phyloP scores from a whole-genome alignment of 1,140 invertebrate species.

The Calephelis nemesis region DNA sequence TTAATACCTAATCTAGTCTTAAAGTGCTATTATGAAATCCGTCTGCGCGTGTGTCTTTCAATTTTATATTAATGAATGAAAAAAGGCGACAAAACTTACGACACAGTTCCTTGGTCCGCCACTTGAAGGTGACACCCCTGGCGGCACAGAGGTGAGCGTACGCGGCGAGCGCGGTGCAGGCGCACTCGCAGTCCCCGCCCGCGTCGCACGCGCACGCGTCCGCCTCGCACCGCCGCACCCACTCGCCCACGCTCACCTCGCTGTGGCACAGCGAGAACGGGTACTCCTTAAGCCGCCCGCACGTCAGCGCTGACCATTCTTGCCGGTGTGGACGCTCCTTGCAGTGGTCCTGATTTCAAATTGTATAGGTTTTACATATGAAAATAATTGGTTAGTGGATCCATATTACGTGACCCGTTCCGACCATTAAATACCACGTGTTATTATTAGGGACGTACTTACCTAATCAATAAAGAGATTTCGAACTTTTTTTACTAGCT shows the following conservation, averaged over 20 bases:
- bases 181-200: conserved; percentile 93
- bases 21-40: too few species aligned
- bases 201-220: conserved; percentile 93
- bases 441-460: too few species aligned
- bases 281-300: conserved; percentile 85
- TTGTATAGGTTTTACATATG: background rate
- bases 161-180: conserved; percentile 92
- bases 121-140: conserved; percentile 86
- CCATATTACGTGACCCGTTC: too few species aligned
- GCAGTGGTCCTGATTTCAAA: conserved; percentile 84
- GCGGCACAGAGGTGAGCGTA: conserved; percentile 91
- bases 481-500: too few species aligned
- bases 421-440: too few species aligned
- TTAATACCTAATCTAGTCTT: too few species aligned
- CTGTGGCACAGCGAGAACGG: conserved; percentile 89
- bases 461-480: too few species aligned
- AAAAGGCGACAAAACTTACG: conserved; percentile 81
- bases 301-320: conserved; percentile 88
- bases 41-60: too few species aligned
- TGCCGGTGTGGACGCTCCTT: conserved; percentile 85
- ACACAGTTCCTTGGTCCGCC: conserved; percentile 90
- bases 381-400: too few species aligned
- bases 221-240: conserved; percentile 85
- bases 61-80: too few species aligned
- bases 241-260: conserved; percentile 86